Base-by-base conservation (phyloP, 2,888 invertebrate genomes). In the Tricholauxania praeusta region DNA sequence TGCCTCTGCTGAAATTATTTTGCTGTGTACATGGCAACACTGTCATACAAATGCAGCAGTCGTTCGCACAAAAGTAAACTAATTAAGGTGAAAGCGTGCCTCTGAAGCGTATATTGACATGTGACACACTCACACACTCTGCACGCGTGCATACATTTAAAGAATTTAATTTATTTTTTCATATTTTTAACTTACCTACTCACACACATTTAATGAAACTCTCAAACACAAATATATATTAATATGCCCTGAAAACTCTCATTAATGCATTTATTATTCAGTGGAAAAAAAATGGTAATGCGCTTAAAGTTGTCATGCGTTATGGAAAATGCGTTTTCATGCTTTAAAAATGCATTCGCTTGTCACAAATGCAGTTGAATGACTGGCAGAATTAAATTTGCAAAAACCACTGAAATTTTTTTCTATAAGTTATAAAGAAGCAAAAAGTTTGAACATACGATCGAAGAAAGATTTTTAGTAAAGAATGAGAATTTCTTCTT, bases 71-170 rank as follows among this genome's bases (percentile, higher is more conserved):
- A 69, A 69, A 49, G 47, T 60, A 60, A 60, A 52, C 60, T 49
- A 69, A 69, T 69, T 69, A 69, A 53, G 60, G 69, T 52, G 69
- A 69, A 69, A 69, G 69, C 69, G 69, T 51, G 69, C 69, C 39
- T 60, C 49, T 32, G n/a, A 51, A 69, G 69, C 60, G 69, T 69
- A 60, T 60, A 60, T 69, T 69, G 60, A 69, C 60, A 49, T 69
- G 69, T 62, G 69, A 69, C 69, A 69, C 60, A 69, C 39, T 60
- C 60, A 69, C 48, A 51, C 2, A 62, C 39, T 17, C 60, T 49
- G 49, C 47, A 55, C 15, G 47, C 55, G 47, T 28, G 17, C 57
- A 19, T 12, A 19, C 19, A 19, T 19, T n/a, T 39, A 60, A 15
- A 15, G 32, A 14, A 39, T 12, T n/a, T 28, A 14, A 19, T 28